A percentile compares a stretch with the other conserved stretches of the same genome.
These are phyloP conservation scores for Chaetorhynchus papuensis DNA, from an alignment of 2,113 vertebrate genomes.

Conservation along the genomic window DNA sequence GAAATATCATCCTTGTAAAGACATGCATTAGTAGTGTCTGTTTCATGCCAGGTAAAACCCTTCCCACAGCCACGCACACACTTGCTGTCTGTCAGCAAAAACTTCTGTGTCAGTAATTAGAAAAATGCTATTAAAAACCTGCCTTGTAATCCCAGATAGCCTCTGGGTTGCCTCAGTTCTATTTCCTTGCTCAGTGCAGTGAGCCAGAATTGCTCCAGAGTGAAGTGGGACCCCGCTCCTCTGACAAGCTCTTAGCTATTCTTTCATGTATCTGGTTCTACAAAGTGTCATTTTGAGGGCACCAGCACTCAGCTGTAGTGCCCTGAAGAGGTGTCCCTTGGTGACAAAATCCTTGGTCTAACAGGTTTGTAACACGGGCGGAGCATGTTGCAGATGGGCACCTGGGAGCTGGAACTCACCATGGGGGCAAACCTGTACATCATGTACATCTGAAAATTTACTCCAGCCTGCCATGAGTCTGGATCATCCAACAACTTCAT, in stretches of 20 bases:
- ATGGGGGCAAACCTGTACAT: background rate
- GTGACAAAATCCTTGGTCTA: background rate
- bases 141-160: constrained; percentile 32
- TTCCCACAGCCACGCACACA: constrained; percentile 41
- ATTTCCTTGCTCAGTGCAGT: background rate
- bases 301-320: background rate
- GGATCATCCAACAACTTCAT: background rate
- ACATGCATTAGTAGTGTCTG: constrained; percentile 22
- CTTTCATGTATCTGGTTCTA: background rate
- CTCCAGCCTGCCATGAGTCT: background rate
- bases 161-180: constrained; percentile 20
- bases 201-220: background rate
- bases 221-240: background rate
- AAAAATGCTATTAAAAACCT: constrained; percentile 56
- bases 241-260: background rate
- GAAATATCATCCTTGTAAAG: constrained; percentile 34
- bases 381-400: background rate
- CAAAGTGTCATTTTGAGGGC: background rate
- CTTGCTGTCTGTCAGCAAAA: constrained; percentile 61
- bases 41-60: constrained; percentile 39
- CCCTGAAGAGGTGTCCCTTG: background rate
- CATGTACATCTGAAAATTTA: background rate
- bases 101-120: constrained; percentile 49
- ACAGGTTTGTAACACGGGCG: background rate
- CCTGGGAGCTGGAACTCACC: background rate